A percentile compares a stretch with the other conserved stretches of the same genome.
phyloP scores from a whole-genome alignment of 1,140 invertebrate genomes.

The Drosophila littoralis region DNA sequence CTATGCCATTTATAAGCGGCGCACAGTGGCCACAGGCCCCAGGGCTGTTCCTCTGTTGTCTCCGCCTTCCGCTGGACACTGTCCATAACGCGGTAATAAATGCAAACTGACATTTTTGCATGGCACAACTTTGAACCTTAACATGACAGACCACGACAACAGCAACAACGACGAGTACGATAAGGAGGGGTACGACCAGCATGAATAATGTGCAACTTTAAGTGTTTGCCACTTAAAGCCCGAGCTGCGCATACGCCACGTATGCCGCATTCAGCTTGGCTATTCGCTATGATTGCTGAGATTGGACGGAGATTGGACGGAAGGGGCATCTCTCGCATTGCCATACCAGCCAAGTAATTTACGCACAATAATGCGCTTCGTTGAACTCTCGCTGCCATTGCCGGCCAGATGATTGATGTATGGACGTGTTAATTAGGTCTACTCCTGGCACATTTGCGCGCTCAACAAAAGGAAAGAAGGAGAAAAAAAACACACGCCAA shows the following conservation, averaged over 20 bases:
- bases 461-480: conserved; percentile 28
- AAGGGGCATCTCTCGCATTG: conserved; percentile 16
- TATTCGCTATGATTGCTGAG: conserved; percentile 4
- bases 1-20: conserved; percentile 75
- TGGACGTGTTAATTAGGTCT: conserved; percentile 83
- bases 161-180: conserved; percentile 18
- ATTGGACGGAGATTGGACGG: neutral
- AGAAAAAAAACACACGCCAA: conserved; percentile 39
- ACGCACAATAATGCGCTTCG: conserved; percentile 80
- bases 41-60: neutral
- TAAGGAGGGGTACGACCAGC: neutral
- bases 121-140: conserved; percentile 67
- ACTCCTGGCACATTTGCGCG: conserved; percentile 63
- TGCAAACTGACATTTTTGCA: conserved; percentile 76
- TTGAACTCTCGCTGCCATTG: conserved; percentile 64
- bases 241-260: conserved; percentile 43
- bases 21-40: conserved; percentile 24
- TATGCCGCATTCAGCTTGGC: conserved; percentile 12
- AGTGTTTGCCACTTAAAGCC: conserved; percentile 52
- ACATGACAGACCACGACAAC: conserved; percentile 71
- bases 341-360: conserved; percentile 69
- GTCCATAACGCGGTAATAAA: conserved; percentile 59
- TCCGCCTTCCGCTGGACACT: conserved; percentile 12
- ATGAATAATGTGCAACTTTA: conserved; percentile 47
- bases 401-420: conserved; percentile 77